A percentile compares a stretch with the other conserved stretches of the same genome.
These are phyloP conservation scores for Plagodis pulveraria DNA, from an alignment of 2,888 invertebrate species.

Conservation along the genomic window DNA sequence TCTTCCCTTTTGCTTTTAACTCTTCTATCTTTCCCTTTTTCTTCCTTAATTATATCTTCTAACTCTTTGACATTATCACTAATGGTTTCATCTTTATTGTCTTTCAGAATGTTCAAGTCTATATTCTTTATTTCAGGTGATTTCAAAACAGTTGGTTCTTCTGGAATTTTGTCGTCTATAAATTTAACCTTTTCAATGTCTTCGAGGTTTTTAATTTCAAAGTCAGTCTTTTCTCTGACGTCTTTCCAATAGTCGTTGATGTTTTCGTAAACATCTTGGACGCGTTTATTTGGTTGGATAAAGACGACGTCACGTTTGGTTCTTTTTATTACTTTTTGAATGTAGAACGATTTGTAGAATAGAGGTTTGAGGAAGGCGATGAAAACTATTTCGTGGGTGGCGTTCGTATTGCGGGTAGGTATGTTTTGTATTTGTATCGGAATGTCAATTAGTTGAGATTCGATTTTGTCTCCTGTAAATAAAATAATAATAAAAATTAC, in stretches of 20 bases:
- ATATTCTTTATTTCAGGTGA: conserved; percentile 30
- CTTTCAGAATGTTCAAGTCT: conserved; percentile 35
- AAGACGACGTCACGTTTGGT: conserved; percentile 42
- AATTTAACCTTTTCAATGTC: conserved; percentile 4
- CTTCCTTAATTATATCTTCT: conserved; percentile 43
- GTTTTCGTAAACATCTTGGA: conserved; percentile 21
- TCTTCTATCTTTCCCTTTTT: conserved; percentile 18
- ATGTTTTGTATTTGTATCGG: conserved; percentile 82
- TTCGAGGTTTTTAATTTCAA: conserved; percentile 49
- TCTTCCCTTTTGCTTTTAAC: conserved; percentile 28
- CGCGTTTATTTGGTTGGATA: conserved; percentile 17
- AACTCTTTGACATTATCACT: conserved; percentile 41
- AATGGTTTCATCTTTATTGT: conserved; percentile 42
- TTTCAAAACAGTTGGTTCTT: conserved; percentile 24
- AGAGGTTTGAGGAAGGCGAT: conserved; percentile 87
- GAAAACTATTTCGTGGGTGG: conserved; percentile 90
- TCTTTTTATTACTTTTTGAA: conserved; percentile 51
- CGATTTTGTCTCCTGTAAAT: conserved; percentile 80
- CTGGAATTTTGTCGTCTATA: conserved; percentile 20
- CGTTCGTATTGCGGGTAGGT: conserved; percentile 85
- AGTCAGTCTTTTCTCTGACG: conserved; percentile 31
- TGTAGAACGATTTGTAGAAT: conserved; percentile 87
- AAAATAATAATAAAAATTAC: neutral
- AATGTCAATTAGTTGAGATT: conserved; percentile 87
- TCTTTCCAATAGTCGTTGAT: conserved; percentile 40